Conservation (phyloP, 2,888 invertebrate species). For the Drosophila acutilabella region DNA sequence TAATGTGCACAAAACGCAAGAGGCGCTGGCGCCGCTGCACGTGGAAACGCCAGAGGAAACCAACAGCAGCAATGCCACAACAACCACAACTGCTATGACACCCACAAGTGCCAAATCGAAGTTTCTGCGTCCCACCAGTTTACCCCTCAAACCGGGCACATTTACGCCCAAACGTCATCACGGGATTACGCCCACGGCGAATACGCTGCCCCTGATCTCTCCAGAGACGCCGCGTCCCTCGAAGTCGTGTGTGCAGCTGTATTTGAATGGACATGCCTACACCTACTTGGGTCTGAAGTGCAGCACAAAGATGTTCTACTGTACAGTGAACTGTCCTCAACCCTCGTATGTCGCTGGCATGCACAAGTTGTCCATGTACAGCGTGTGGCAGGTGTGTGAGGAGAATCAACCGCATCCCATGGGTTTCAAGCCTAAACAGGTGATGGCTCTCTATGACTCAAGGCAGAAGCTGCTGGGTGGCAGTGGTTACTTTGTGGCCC, state of each 20-base stretch:
- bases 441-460: slow-evolving; percentile 91
- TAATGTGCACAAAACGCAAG: slow-evolving; percentile 57
- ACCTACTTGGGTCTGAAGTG: slow-evolving; percentile 96
- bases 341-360: slow-evolving; percentile 97
- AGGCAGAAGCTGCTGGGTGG: slow-evolving; percentile 87
- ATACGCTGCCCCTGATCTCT: slow-evolving; percentile 93
- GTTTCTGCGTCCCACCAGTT: slow-evolving; percentile 92
- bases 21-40: slow-evolving; percentile 78
- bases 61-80: not conserved
- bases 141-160: slow-evolving; percentile 93
- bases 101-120: slow-evolving; percentile 84
- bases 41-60: slow-evolving; percentile 77
- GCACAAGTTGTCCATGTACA: slow-evolving; percentile 97
- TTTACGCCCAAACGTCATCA: slow-evolving; percentile 93
- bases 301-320: slow-evolving; percentile 95
- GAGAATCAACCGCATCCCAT: slow-evolving; percentile 89
- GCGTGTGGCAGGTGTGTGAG: slow-evolving; percentile 95
- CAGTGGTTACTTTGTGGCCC: slow-evolving; percentile 59
- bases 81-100: not conserved
- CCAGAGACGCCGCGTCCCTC: slow-evolving; percentile 96
- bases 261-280: slow-evolving; percentile 95
- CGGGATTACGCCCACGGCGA: slow-evolving; percentile 92
- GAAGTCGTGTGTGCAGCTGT: slow-evolving; percentile 95
- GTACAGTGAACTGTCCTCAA: slow-evolving; percentile 96
- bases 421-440: slow-evolving; percentile 89